Percentiles rank a stretch among this genome's conserved stretches.
phyloP scores from a whole-genome alignment of 92 coral and sea anemone species.

The Bergia puertoricense region DNA sequence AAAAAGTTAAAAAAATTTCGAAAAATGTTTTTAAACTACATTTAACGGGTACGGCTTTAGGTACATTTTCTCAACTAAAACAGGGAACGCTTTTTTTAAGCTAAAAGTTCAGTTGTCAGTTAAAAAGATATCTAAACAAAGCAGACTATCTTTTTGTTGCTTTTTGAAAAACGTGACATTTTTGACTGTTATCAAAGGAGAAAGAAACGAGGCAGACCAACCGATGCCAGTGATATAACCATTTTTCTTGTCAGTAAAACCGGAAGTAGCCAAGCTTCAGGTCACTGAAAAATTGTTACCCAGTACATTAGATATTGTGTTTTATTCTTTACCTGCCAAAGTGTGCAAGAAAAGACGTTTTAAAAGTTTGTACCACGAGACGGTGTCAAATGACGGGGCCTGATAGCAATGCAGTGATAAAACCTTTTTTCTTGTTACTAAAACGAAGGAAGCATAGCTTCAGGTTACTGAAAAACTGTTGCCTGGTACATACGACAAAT shows the following conservation, averaged over 20 bases:
- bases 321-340: constrained; percentile 15
- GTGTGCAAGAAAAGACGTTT: background rate
- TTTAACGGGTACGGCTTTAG: too few relatives aligned
- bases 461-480: background rate
- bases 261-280: background rate
- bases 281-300: background rate
- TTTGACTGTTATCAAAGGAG: background rate
- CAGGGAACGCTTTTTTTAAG: too few relatives aligned
- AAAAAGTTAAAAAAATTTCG: too few relatives aligned
- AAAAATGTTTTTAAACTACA: too few relatives aligned
- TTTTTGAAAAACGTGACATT: background rate
- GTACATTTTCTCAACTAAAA: too few relatives aligned
- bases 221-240: background rate
- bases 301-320: background rate
- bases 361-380: background rate
- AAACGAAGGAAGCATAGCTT: background rate
- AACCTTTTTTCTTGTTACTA: background rate
- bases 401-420: background rate
- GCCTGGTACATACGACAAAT: background rate
- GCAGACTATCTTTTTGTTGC: background rate
- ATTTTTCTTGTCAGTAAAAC: background rate
- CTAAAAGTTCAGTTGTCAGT: background rate
- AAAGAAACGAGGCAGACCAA: background rate
- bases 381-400: background rate
- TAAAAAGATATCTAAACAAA: too few relatives aligned